These are phyloP conservation scores for Psilanteris sp. DNA, from an alignment of 1,140 invertebrate genomes.

Conservation along the genomic window DNA sequence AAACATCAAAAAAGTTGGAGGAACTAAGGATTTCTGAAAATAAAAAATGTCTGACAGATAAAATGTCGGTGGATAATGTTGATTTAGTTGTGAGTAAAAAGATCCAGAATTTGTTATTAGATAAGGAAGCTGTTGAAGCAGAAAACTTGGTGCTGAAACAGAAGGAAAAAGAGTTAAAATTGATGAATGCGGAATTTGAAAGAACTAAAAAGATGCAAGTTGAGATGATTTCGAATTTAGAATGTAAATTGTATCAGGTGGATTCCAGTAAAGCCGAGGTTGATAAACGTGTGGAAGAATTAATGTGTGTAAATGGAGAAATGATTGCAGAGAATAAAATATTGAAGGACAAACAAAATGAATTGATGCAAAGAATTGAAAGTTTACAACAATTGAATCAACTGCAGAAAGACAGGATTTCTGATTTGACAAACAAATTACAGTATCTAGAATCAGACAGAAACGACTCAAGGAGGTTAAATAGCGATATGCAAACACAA, in stretches of 20 bases:
- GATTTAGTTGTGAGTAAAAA: conserved; percentile 41
- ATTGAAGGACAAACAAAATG: conserved; percentile 52
- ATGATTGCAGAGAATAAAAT: conserved; percentile 14
- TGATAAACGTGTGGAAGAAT: conserved; percentile 7
- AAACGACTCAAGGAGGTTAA: background rate
- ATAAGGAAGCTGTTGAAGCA: conserved; percentile 42
- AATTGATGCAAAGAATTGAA: conserved; percentile 28
- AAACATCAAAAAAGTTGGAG: conserved; percentile 35
- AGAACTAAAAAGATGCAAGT: conserved; percentile 36
- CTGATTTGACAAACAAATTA: conserved; percentile 10
- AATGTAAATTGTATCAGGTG: conserved; percentile 24
- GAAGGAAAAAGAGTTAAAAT: conserved; percentile 64
- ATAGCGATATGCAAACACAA: conserved; percentile 4
- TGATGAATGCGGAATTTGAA: conserved; percentile 65
- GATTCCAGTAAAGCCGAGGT: conserved; percentile 36
- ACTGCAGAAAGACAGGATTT: background rate
- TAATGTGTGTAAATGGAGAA: background rate
- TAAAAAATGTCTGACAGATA: conserved; percentile 58
- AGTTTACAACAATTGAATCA: conserved; percentile 15
- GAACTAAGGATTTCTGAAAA: conserved; percentile 32
- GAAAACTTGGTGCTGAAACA: conserved; percentile 56
- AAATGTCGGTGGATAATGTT: conserved; percentile 63
- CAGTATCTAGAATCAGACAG: conserved; percentile 2
- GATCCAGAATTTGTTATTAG: conserved; percentile 32
- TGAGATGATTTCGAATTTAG: conserved; percentile 41